A percentile compares a stretch with the other conserved stretches of the same genome.
phyloP scores from a whole-genome alignment of 2,797 vertebrate species.

The Enteromius treurensis region DNA sequence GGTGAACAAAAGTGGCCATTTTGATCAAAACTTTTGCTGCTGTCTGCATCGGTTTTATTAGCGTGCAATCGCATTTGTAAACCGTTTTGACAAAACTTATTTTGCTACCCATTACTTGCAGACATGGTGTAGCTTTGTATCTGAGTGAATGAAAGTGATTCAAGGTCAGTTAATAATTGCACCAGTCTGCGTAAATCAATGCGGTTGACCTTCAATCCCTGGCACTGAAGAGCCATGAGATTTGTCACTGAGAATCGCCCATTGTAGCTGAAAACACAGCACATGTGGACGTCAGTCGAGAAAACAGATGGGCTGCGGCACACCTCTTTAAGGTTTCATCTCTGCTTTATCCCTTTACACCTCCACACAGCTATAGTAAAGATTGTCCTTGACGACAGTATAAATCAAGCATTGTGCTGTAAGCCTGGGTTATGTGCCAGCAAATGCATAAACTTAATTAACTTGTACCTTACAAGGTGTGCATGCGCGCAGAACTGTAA shows the following conservation, averaged over 20 bases:
- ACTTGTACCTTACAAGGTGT: constrained; percentile 76
- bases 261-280: constrained; percentile 16
- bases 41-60: not conserved
- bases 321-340: constrained; percentile 37
- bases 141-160: not conserved
- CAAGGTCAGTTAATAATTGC: constrained; percentile 31
- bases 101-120: not conserved
- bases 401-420: constrained; percentile 74
- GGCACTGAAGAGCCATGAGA: constrained; percentile 11
- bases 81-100: not conserved
- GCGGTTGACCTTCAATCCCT: not conserved
- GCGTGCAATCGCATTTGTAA: not conserved
- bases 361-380: constrained; percentile 61
- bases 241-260: constrained; percentile 22
- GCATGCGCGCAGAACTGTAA: constrained; percentile 68
- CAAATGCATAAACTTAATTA: constrained; percentile 81
- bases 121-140: not conserved
- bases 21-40: not conserved
- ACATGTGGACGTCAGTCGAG: not conserved
- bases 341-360: constrained; percentile 63
- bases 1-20: not conserved
- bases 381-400: constrained; percentile 73
- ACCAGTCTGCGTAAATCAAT: not conserved
- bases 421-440: constrained; percentile 73
- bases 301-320: constrained; percentile 17